Evolutionary conservation across 2,888 invertebrate genomes (phyloP), one percentile per base, ranked within the genome.

Genomic region (Drosophila picticornis): DNA sequence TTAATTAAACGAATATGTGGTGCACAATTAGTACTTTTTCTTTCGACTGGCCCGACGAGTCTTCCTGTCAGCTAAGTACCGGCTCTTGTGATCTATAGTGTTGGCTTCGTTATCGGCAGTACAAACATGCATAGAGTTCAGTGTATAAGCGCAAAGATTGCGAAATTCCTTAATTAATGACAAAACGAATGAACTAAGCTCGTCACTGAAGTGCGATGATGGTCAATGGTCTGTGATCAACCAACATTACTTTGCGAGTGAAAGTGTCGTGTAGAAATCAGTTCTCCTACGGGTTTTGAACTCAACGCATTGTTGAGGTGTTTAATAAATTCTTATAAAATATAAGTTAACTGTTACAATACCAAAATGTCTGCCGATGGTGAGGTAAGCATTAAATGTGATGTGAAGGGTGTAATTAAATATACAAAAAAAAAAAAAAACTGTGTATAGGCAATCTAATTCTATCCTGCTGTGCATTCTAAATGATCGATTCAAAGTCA

Each of bases 1-100:
- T 84, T 80, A 87, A 84, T 85, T 82, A 84, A 86, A 48, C 55
- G 50, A 82, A 72, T 72, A 83, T 69, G 68, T 68, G 71, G 52
- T 60, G 52, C 61, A 64, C 31, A 22, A n/a, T 31, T 53, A 22
- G 25, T 38, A 51, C 38, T 55, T 38, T 68, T 58, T 59, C 16
- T 61, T 72, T 82, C 48, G 56, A 71, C 40, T 52, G 60, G 52
- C 31, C 34, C 69, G 57, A 51, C 31, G 27, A 52, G 19, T 25
- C 46, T 16, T 46, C 16, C 31, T n/a, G 13, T 3, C 32, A 25
- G 46, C 10, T 25, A 13, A 32, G 25, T 53, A 64, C 57, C 80
- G 80, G 77, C 62, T 62, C 59, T 70, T 77, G 62, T 73, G 80
- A 88, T 83, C 80, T 80, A 10, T 50, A 7, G 43, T 51, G 40